Evolutionary conservation across 2,888 invertebrate genomes (phyloP).

Genomic region (Blera fallax): DNA sequence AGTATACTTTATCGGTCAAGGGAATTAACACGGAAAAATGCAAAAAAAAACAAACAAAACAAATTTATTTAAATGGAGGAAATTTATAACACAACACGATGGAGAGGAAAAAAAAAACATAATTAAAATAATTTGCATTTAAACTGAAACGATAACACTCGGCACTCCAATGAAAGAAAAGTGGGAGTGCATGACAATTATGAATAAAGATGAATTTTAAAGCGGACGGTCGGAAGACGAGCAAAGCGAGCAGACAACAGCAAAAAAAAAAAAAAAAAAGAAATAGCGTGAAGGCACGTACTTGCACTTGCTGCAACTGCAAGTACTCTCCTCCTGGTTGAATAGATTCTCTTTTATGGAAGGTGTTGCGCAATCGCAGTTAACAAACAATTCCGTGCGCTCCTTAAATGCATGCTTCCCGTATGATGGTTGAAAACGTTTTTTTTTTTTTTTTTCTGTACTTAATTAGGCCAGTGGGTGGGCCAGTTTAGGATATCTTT

Average conservation of each 20-base stretch:
- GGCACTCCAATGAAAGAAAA: conserved; percentile 21
- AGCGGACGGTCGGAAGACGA: conserved; percentile 39
- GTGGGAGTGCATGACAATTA: conserved; percentile 51
- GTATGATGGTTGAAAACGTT: conserved; percentile 17
- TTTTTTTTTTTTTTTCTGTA: neutral
- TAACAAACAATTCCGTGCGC: conserved; percentile 28
- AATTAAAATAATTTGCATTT: conserved; percentile 31
- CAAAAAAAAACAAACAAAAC: conserved; percentile 11
- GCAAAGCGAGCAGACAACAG: conserved; percentile 4
- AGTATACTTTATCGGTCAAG: conserved; percentile 55
- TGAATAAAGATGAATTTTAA: conserved; percentile 30
- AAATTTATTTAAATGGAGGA: conserved; percentile 1
- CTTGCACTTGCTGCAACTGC: conserved; percentile 38
- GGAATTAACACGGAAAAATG: conserved; percentile 33
- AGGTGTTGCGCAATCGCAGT: conserved; percentile 64
- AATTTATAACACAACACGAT: neutral
- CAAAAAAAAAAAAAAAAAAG: neutral
- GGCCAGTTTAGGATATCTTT: conserved; percentile 7
- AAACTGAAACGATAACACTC: conserved; percentile 32
- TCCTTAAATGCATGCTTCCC: conserved; percentile 39
- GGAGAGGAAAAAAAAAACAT: neutral
- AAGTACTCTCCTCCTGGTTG: neutral
- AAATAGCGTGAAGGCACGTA: conserved; percentile 44
- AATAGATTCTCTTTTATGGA: conserved; percentile 21
- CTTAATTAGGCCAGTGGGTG: conserved; percentile 59